These are phyloP conservation scores for Numida meleagris DNA, from an alignment of 2,113 vertebrate genomes.

Conservation along the genomic window DNA sequence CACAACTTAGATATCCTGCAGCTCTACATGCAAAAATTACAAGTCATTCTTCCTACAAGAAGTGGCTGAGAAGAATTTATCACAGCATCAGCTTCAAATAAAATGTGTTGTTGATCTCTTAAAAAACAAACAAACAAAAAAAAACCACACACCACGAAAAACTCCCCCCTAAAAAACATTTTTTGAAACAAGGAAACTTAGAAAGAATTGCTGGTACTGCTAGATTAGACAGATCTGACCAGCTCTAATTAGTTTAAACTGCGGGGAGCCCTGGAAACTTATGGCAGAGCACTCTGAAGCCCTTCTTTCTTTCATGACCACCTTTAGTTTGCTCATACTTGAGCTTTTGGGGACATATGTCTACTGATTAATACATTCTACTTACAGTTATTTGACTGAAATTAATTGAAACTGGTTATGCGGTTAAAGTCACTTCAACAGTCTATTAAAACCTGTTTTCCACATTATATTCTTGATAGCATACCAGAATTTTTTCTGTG, in stretches of 20 bases:
- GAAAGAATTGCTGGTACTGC: neutral
- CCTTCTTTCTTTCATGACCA: neutral
- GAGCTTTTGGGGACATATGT: neutral
- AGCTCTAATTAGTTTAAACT: neutral
- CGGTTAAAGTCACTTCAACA: neutral
- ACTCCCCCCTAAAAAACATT: neutral
- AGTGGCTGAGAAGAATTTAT: neutral
- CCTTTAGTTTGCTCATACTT: neutral
- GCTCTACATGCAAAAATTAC: neutral
- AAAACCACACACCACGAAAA: no score
- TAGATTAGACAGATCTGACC: neutral
- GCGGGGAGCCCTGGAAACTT: neutral
- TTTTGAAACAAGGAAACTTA: neutral
- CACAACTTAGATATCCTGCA: neutral
- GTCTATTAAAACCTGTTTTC: neutral
- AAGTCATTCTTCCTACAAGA: neutral
- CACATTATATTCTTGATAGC: neutral
- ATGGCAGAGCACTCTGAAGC: accelerated
- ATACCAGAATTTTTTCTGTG: conserved; percentile 95
- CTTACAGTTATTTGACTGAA: neutral
- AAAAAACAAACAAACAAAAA: neutral
- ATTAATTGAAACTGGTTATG: neutral
- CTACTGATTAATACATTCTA: neutral
- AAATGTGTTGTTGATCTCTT: neutral
- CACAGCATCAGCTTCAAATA: neutral